Conservation (phyloP, 2,113 vertebrate genomes). For the Misgurnus mizolepis region DNA sequence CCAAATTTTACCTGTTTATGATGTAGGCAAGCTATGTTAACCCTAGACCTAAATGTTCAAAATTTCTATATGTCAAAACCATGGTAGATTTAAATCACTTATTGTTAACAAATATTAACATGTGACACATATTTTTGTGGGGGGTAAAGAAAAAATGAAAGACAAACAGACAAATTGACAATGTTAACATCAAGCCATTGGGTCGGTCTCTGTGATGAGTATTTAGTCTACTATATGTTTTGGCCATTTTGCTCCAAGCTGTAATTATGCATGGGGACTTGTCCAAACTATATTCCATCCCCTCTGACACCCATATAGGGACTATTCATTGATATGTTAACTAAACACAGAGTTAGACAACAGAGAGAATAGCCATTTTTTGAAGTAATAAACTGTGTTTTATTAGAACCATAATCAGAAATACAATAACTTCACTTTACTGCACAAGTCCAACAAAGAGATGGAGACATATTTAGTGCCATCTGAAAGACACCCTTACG, state of each 20-base stretch:
- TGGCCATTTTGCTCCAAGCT: neutral
- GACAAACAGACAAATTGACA: no score
- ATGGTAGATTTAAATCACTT: no score
- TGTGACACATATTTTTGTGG: no score
- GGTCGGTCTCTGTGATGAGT: no score
- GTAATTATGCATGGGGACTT: neutral
- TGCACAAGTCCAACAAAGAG: neutral
- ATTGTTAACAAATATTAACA: no score
- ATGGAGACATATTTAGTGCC: slow-evolving; percentile 1
- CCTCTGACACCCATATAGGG: neutral
- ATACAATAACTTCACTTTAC: neutral
- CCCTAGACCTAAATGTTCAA: no score
- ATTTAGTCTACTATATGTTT: neutral
- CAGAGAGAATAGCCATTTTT: neutral
- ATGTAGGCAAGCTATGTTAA: no score
- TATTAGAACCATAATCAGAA: slow-evolving; percentile 5
- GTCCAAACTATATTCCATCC: neutral
- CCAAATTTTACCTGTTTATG: no score
- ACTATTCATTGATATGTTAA: no score
- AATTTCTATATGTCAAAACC: no score
- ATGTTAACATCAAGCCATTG: no score
- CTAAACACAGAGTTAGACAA: neutral
- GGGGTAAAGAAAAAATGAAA: no score
- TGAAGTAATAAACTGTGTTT: neutral
- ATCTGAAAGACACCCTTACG: neutral